Conservation (phyloP, 1,140 invertebrate genomes). For the Harlomillsia oculata region DNA sequence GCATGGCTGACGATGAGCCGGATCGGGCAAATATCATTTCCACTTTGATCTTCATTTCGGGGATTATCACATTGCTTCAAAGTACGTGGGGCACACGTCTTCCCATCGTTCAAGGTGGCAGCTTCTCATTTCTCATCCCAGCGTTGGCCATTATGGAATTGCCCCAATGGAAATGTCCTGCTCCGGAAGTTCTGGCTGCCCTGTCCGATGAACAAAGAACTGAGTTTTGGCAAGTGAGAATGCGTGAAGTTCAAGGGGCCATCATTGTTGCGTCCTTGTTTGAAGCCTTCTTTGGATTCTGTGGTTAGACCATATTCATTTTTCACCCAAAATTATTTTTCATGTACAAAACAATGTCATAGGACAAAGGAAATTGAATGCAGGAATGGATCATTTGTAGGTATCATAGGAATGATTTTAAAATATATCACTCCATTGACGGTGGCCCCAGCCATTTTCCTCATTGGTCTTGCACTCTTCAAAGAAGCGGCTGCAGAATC, state of each 20-base stretch:
- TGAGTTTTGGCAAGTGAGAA: constrained; percentile 43
- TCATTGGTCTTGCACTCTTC: constrained; percentile 69
- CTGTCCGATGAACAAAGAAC: constrained; percentile 33
- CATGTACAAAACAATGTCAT: no score
- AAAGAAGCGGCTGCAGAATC: constrained; percentile 62
- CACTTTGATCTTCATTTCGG: constrained; percentile 46
- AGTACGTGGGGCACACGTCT: constrained; percentile 46
- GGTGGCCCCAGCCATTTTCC: constrained; percentile 65
- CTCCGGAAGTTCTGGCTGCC: not conserved
- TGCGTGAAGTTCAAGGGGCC: constrained; percentile 46
- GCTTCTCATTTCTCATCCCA: constrained; percentile 42
- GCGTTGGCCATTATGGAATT: constrained; percentile 42
- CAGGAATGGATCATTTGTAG: no score
- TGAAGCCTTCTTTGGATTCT: constrained; percentile 43
- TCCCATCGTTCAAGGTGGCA: constrained; percentile 46
- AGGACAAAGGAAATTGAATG: no score
- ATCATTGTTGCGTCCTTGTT: constrained; percentile 45
- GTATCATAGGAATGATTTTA: constrained; percentile 61
- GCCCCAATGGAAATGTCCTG: constrained; percentile 39
- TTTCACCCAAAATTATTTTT: not conserved
- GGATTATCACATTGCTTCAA: constrained; percentile 45
- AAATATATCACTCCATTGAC: constrained; percentile 67
- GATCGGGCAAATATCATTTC: constrained; percentile 41
- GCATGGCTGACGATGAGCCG: constrained; percentile 40
- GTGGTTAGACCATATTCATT: constrained; percentile 28